Evolutionary conservation across 2,797 vertebrate genomes (phyloP), one percentile per base, ranked within the genome.

Genomic region (Gymnopithys bicolor): DNA sequence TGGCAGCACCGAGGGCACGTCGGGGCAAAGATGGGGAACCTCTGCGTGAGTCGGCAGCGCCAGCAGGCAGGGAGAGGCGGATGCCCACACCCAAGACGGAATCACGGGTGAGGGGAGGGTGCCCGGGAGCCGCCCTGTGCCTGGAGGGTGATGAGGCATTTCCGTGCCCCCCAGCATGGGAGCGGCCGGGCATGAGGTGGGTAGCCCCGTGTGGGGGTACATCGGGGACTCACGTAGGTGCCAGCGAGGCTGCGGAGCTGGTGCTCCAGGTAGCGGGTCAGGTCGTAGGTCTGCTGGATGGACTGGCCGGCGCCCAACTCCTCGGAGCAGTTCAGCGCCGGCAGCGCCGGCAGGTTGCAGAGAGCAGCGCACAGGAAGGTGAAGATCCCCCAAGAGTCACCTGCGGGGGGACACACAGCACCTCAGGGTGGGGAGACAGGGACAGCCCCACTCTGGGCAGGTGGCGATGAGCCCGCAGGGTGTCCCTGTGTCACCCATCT

Each of bases 221-320:
- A 5, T 15, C 13, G 8, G 17, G 32, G 17, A 83, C 87, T 99
- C 97, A 99, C 99, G 45, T 99, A 99, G 94, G 99, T 98, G 92
- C 99, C 98, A 93, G 99, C 99, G 96, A 99, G 98, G 94, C 99
- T 98, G 92, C 99, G 99, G 83, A 99, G 98, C 97, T 99, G 99
- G 94, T 99, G 99, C 97, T 99, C 99, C 98, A 99, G 98, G 97
- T 99, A 99, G 94, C 99, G 99, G 94, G 99, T 99, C 95, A 99
- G 98, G 97, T 99, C 99, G 51, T 99, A 99, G 19, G 99, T 99
- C 97, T 99, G 99, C 96, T 99, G 99, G 95, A 99, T 99, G 10
- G 99, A 99, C 81, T 98, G 97, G 67, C 97, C 97, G 13, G 98
- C 96, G 15, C 97, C 97, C 63, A 97, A 98, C 96, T 99, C 99